A percentile compares a stretch with the other conserved stretches of the same genome.
Evolutionary conservation across 1,140 invertebrate genomes (phyloP).

Genomic region (Pogonognathellus flavescens): DNA sequence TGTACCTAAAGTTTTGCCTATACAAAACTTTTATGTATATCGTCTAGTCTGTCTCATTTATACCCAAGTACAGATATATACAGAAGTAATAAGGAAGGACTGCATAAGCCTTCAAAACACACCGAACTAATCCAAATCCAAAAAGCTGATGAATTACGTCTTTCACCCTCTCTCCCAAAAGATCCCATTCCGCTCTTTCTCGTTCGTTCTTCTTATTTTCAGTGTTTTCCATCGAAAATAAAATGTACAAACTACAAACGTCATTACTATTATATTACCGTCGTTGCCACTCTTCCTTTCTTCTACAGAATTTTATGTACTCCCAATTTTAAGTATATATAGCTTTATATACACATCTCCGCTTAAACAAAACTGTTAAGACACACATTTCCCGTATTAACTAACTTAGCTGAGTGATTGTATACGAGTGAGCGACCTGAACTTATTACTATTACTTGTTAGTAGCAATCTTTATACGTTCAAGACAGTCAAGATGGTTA

Average conservation of each 20-base stretch:
- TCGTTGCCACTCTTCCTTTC: neutral
- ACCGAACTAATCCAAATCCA: slow-evolving; percentile 12
- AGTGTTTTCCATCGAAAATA: neutral
- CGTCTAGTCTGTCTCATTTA: neutral
- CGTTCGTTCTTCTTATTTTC: neutral
- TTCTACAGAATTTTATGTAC: neutral
- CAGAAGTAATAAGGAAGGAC: neutral
- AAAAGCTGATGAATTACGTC: slow-evolving; percentile 13
- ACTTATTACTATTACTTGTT: too few species aligned
- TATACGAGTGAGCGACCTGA: too few species aligned
- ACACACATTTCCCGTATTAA: slow-evolving; percentile 13
- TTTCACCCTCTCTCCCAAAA: slow-evolving; percentile 1
- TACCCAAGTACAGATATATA: neutral
- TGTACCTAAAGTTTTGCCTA: too few species aligned
- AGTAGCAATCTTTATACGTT: too few species aligned
- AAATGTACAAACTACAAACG: neutral
- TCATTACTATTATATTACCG: too few species aligned
- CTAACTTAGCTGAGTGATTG: neutral
- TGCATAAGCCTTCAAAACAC: slow-evolving; percentile 6
- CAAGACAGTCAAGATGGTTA: too few species aligned
- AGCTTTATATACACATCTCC: neutral
- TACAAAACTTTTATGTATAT: too few species aligned
- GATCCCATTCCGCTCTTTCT: neutral
- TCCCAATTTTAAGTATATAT: neutral
- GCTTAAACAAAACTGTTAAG: neutral